Evolutionary conservation across 2,797 vertebrate genomes (phyloP), one percentile per base, ranked within the genome.

Genomic region (Myiotriccus ornatus): DNA sequence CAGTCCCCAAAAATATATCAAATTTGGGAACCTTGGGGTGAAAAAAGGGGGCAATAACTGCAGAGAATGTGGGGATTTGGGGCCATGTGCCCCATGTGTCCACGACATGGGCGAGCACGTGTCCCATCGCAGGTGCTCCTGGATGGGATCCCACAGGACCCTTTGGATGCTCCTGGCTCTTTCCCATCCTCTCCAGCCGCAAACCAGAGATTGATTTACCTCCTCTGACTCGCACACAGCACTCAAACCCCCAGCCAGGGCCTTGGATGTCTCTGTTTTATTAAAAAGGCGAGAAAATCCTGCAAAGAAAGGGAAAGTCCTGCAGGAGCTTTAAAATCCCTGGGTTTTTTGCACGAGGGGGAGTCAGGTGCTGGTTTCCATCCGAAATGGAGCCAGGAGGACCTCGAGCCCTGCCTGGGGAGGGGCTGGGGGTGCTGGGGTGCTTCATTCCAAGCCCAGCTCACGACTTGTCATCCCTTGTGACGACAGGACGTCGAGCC

Each of bases 401-500:
- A 35, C 25, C 64, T 35, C n/a, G 11, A 21, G 25, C 19, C n/a
- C n/a, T 37, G 37, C 27, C 71, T 25, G 23, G 0, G 2, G 56
- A 43, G 35, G 46, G 43, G 30, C 43, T 35, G 56, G 59, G 34
- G 32, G 28, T 0, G 1, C 0, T 8, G 71, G 32, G 49, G 41
- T 32, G 18, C 30, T 57, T 30, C 3, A 1, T 12, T 27, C n/a
- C 3, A 1, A 63, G 35, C 15, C 19, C 67, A 16, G 34, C 5
- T 46, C 9, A 0, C 0, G 2, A n/a, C 39, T 7, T 7, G 3
- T 60, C 41, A 19, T n/a, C 12, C 28, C 64, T 13, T 49, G 8
- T 94, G 74, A 44, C 7, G 2, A 90, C 89, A 99, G 99, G 97
- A 96, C 98, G 7, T 99, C 99, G 1, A 98, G 98, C 94, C 94